Evolutionary conservation across 2,888 invertebrate species (phyloP).

Genomic region (Pyralis farinalis): DNA sequence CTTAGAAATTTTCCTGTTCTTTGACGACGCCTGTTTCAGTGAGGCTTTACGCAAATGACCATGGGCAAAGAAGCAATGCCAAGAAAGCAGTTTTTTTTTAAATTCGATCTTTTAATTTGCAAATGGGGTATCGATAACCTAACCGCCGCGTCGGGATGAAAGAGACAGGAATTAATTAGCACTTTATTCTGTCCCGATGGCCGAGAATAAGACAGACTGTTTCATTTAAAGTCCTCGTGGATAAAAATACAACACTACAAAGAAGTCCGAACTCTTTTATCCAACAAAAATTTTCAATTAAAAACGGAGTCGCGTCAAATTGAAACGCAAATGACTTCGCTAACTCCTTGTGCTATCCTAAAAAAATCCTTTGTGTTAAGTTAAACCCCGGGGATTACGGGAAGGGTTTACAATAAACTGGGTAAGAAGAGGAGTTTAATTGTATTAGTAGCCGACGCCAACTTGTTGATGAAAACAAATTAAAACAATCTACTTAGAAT

Average conservation of each 20-base stretch:
- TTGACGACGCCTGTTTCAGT: too few relatives aligned
- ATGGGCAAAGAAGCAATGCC: too few relatives aligned
- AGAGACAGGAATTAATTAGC: too few relatives aligned
- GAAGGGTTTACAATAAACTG: slow-evolving; percentile 5
- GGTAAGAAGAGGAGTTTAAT: slow-evolving; percentile 8
- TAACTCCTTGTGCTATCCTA: slow-evolving; percentile 4
- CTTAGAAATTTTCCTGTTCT: too few relatives aligned
- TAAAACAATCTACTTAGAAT: slow-evolving; percentile 5
- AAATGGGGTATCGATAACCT: too few relatives aligned
- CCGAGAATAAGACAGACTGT: neutral
- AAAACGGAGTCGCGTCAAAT: slow-evolving; percentile 14
- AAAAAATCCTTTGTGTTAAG: slow-evolving; percentile 12
- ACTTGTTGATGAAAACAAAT: slow-evolving; percentile 6
- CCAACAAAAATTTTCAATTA: slow-evolving; percentile 21
- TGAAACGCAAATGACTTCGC: slow-evolving; percentile 18
- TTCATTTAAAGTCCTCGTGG: neutral
- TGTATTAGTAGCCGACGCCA: slow-evolving; percentile 2
- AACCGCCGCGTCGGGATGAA: too few relatives aligned
- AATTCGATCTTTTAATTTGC: too few relatives aligned
- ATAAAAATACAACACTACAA: neutral
- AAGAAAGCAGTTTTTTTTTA: too few relatives aligned
- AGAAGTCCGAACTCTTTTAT: slow-evolving; percentile 4
- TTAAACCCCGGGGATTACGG: slow-evolving; percentile 5
- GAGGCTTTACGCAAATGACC: too few relatives aligned
- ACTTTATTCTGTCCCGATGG: too few relatives aligned